phyloP scores from a whole-genome alignment of 2,888 invertebrate species.

The Limnephilus rhombicus region DNA sequence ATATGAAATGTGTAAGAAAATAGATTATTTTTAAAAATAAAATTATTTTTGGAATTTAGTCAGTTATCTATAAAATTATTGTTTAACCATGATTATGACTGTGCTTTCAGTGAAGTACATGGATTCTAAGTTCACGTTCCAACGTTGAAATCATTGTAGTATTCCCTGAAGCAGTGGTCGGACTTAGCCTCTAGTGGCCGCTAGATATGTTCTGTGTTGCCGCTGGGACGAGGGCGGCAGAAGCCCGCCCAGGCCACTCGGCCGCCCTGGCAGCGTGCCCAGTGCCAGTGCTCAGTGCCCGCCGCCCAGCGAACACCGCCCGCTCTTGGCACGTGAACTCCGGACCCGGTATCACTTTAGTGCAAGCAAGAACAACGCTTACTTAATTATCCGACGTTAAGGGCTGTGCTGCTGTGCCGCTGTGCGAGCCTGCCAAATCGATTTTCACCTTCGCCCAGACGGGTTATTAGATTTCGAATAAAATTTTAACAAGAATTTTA shows the following conservation, averaged over 20 bases:
- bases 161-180: not conserved
- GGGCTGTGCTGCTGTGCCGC: not conserved
- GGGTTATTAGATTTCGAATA: not conserved
- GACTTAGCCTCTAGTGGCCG: not conserved
- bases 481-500: constrained; percentile 25
- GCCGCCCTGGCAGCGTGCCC: constrained; percentile 24
- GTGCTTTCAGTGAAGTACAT: not conserved
- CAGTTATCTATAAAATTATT: too few species aligned
- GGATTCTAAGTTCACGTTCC: not conserved
- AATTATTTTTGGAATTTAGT: too few species aligned
- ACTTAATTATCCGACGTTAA: constrained; percentile 58
- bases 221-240: not conserved
- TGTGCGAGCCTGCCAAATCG: constrained; percentile 33
- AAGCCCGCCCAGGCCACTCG: not conserved
- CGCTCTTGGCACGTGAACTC: constrained; percentile 29
- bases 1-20: too few species aligned
- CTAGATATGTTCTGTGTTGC: not conserved
- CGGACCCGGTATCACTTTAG: constrained; percentile 38
- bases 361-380: constrained; percentile 46
- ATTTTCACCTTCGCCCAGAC: constrained; percentile 32
- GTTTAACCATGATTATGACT: not conserved
- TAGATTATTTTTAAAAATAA: too few species aligned
- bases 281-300: too few species aligned
- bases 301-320: not conserved
- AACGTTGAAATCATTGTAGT: not conserved